Percentiles rank a stretch among this genome's conserved stretches.
Evolutionary conservation across 2,888 invertebrate species (phyloP).

Genomic region (Patella depressa): DNA sequence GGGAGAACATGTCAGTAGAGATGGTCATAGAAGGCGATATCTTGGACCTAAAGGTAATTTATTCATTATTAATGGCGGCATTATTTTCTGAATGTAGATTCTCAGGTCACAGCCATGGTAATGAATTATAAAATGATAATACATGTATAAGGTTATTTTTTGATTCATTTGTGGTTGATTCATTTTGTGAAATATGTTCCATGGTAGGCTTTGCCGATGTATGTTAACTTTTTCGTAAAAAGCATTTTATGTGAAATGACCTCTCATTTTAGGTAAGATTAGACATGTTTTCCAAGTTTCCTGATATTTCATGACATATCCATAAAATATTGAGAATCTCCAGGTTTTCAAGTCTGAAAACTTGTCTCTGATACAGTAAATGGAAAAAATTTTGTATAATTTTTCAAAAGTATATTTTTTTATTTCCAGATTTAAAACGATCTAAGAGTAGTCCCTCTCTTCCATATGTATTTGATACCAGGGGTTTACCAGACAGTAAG

Average conservation of each 20-base stretch:
- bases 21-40: slow-evolving; percentile 59
- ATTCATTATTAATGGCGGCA: too few relatives aligned
- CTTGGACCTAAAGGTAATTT: slow-evolving; percentile 58
- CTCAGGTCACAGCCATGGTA: too few relatives aligned
- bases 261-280: too few relatives aligned
- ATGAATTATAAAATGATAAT: neutral
- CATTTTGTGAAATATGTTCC: too few relatives aligned
- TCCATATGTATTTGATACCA: slow-evolving; percentile 60
- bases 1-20: slow-evolving; percentile 60
- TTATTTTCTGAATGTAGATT: too few relatives aligned
- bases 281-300: too few relatives aligned
- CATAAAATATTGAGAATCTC: slow-evolving; percentile 22
- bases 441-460: slow-evolving; percentile 64
- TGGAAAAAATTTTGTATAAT: too few relatives aligned
- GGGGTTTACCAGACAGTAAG: slow-evolving; percentile 21
- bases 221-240: too few relatives aligned
- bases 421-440: slow-evolving; percentile 54
- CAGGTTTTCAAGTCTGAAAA: neutral
- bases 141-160: slow-evolving; percentile 2
- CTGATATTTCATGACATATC: neutral
- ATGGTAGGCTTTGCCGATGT: too few relatives aligned
- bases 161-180: neutral
- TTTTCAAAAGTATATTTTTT: slow-evolving; percentile 9
- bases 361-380: neutral
- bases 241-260: too few relatives aligned